Conservation (phyloP, 2,888 invertebrate genomes). For the Sarcophaga subvicina region DNA sequence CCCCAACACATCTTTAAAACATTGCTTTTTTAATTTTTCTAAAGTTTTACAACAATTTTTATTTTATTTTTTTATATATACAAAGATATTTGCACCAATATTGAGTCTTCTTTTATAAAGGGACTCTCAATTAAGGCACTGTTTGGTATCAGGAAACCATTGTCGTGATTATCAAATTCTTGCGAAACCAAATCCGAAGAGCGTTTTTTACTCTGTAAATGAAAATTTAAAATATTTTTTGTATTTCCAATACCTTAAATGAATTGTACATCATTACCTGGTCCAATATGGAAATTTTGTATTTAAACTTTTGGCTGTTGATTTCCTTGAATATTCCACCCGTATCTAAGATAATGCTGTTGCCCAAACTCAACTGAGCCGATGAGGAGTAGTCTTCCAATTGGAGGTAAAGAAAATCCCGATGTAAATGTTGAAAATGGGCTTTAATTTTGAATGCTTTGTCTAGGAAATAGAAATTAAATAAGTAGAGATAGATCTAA, state of each 20-base stretch:
- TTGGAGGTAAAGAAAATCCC: constrained; percentile 79
- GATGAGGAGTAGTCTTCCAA: constrained; percentile 72
- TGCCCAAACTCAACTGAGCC: constrained; percentile 52
- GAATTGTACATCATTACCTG: constrained; percentile 73
- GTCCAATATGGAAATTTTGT: constrained; percentile 80
- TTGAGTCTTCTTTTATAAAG: constrained; percentile 82
- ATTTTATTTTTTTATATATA: constrained; percentile 81
- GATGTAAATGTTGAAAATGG: constrained; percentile 80
- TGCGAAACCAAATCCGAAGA: constrained; percentile 78
- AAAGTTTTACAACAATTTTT: background rate
- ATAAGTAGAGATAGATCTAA: background rate
- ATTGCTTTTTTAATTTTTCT: background rate
- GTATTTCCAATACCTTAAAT: background rate
- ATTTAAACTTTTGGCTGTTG: constrained; percentile 76
- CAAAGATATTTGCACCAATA: constrained; percentile 83
- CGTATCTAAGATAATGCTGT: constrained; percentile 79
- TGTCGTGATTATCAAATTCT: constrained; percentile 78
- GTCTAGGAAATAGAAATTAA: constrained; percentile 73
- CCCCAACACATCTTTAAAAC: background rate
- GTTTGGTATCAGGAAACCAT: constrained; percentile 83
- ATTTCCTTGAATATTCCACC: constrained; percentile 79
- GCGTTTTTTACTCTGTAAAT: constrained; percentile 73
- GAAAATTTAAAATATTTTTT: background rate
- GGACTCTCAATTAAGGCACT: constrained; percentile 82
- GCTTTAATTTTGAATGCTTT: constrained; percentile 78